Evolutionary conservation across 2,113 vertebrate species (phyloP).

Genomic region (Pterocles burchelli): DNA sequence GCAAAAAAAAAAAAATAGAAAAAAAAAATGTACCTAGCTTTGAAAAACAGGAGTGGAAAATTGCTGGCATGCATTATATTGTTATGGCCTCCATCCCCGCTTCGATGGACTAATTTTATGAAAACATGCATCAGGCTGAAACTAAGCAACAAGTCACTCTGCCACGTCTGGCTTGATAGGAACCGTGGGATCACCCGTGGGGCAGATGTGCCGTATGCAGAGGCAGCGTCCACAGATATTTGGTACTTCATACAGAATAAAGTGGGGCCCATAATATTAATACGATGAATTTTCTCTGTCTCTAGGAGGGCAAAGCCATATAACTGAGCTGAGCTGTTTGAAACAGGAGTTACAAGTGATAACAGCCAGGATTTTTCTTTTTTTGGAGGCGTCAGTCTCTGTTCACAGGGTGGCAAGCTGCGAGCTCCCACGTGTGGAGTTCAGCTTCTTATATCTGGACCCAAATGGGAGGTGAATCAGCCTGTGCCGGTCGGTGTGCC

Average conservation of each 20-base stretch:
- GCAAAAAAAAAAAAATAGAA: background rate
- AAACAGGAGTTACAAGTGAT: background rate
- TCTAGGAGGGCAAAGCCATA: background rate
- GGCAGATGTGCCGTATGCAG: background rate
- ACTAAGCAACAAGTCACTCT: background rate
- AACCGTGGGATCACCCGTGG: background rate
- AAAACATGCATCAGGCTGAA: background rate
- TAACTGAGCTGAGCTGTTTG: background rate
- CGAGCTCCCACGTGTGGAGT: accelerated
- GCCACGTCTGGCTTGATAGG: background rate
- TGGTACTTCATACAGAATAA: background rate
- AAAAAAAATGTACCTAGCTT: background rate
- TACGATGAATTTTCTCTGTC: background rate
- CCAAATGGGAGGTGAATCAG: accelerated
- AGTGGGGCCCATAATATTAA: background rate
- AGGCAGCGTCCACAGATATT: background rate
- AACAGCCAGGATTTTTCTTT: background rate
- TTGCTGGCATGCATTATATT: background rate
- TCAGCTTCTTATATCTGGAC: background rate
- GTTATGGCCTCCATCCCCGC: background rate
- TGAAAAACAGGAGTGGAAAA: background rate
- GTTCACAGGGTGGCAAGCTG: background rate
- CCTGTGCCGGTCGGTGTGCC: accelerated
- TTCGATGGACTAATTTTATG: background rate
- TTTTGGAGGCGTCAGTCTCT: background rate